A percentile compares a stretch with the other conserved stretches of the same genome.
Conservation (phyloP, 2,113 vertebrate species). For the rabbit (Oryctolagus cuniculus) region mOryCun1.1 NC_091442.1:2951001-2951500, state of each 20-base stretch:
- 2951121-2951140: background rate
- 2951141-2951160: background rate
- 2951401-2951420: background rate
- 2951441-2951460: background rate
- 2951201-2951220: constrained; percentile 22
- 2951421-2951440: background rate
- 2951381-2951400: background rate
- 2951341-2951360: background rate
- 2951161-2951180: background rate
- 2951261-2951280: background rate
- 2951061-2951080: background rate
- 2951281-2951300: background rate
- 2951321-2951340: rapidly evolving
- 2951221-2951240: constrained; percentile 12
- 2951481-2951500: too few species aligned
- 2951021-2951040: background rate
- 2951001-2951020: background rate
- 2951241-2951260: background rate
- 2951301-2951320: background rate
- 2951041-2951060: background rate
- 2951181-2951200: background rate
- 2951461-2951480: too few species aligned
- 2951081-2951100: constrained; percentile 50
- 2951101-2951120: background rate
- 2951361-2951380: background rate